phyloP scores from a whole-genome alignment of 2,113 vertebrate genomes.

The Lasiurus borealis region DNA sequence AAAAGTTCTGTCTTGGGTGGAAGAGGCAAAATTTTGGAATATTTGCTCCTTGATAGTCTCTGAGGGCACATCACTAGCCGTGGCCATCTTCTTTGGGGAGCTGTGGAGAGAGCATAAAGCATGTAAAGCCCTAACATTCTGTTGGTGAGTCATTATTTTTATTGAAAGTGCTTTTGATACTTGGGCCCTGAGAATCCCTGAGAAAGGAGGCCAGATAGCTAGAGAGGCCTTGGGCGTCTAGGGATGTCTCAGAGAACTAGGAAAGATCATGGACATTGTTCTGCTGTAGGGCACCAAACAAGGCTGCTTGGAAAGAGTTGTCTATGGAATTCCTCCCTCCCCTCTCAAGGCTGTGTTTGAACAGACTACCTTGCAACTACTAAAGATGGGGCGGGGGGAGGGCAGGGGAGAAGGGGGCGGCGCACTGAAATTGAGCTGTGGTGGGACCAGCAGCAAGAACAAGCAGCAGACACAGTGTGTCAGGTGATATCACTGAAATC shows the following conservation, averaged over 20 bases:
- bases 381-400: background rate
- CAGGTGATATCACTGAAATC: background rate
- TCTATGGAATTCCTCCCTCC: background rate
- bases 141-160: background rate
- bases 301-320: background rate
- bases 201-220: background rate
- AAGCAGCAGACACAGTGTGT: background rate
- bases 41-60: background rate
- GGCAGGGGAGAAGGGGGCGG: too few species aligned
- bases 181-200: background rate
- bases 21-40: background rate
- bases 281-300: background rate
- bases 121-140: background rate
- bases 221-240: background rate
- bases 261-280: background rate
- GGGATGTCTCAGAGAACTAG: background rate
- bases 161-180: background rate
- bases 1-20: background rate
- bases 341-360: background rate
- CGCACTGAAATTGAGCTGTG: accelerated
- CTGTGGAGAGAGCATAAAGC: background rate
- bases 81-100: too few species aligned
- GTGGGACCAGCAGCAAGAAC: background rate
- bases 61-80: background rate
- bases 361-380: too few species aligned